Evolutionary conservation across 2,888 invertebrate genomes (phyloP), one percentile per base, ranked within the genome.

Genomic region (Ernsta delagoae): DNA sequence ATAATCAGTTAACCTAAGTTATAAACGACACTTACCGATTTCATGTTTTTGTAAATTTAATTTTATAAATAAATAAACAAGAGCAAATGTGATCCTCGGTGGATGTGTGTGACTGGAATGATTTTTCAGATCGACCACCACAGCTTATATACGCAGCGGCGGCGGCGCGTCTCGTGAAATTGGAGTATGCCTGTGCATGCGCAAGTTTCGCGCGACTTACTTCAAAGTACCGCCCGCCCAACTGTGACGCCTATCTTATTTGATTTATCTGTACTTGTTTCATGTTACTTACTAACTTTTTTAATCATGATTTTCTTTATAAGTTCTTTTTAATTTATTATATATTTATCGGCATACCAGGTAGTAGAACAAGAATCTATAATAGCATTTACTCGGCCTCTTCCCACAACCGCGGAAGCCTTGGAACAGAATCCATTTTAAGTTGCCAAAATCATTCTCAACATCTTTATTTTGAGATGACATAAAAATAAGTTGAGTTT

Each of bases 101-200:
- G 81, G 87, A 88, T 86, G 90, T 88, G 82, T 88, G 84, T 78
- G 78, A 83, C 81, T 80, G 89, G 92, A 92, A 92, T 93, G 92
- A 91, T 91, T 91, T 89, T 92, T 91, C 87, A 92, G 90, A 87
- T 85, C 78, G 83, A 75, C 79, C 76, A 82, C 82, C 65, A 81
- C 79, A 72, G 87, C 89, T 92, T 93, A 85, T 93, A 93, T 93
- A 93, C 85, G 16, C 39, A 69, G 77, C 75, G 75, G 80, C 77
- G 85, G 75, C 78, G 81, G 83, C 82, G 82, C 81, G 79, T 82
- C 80, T 84, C 89, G 82, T 87, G 86, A 89, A 92, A 91, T 88
- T 91, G 80, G 92, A 92, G 88, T 92, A 91, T 74, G 72, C 75
- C 75, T 77, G 75, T 78, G 77, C 75, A 77, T 75, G 74, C 75